A percentile compares a stretch with the other conserved stretches of the same genome.
Evolutionary conservation across 2,888 invertebrate species (phyloP).

Genomic region (Drosophila anomalata): DNA sequence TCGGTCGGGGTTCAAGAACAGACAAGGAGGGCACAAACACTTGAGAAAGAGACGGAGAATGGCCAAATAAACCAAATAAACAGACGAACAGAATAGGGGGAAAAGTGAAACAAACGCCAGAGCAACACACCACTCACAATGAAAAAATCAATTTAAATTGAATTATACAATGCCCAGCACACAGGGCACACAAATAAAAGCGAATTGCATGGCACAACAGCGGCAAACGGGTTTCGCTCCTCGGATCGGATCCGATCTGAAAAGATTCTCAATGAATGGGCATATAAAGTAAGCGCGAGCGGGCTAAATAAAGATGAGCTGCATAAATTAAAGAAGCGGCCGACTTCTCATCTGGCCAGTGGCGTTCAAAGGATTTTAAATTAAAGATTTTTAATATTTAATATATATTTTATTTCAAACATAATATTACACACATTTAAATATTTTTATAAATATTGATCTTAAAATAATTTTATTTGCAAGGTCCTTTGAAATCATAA

Average conservation of each 20-base stretch:
- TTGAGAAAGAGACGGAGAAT: neutral
- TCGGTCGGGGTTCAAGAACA: slow-evolving; percentile 50
- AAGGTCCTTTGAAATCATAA: too few relatives aligned
- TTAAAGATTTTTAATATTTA: neutral
- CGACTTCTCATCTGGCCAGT: slow-evolving; percentile 1
- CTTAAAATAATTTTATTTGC: too few relatives aligned
- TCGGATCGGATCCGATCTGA: slow-evolving; percentile 31
- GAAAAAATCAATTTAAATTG: slow-evolving; percentile 73
- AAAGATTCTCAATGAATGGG: slow-evolving; percentile 57
- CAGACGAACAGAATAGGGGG: slow-evolving; percentile 3
- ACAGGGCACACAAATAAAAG: slow-evolving; percentile 28
- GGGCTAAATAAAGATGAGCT: slow-evolving; percentile 72
- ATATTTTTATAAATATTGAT: too few relatives aligned
- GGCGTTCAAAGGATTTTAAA: neutral
- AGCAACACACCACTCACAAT: slow-evolving; percentile 28
- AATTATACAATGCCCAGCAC: slow-evolving; percentile 62
- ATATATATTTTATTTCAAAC: too few relatives aligned
- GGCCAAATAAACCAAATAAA: slow-evolving; percentile 2
- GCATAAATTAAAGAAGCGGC: slow-evolving; percentile 62
- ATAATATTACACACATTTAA: too few relatives aligned
- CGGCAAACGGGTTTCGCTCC: slow-evolving; percentile 51
- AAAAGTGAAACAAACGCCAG: slow-evolving; percentile 52
- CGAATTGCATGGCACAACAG: slow-evolving; percentile 46
- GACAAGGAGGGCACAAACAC: slow-evolving; percentile 10
- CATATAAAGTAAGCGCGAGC: slow-evolving; percentile 48